Evolutionary conservation across 2,797 vertebrate species (phyloP), one percentile per base, ranked within the genome.

Genomic region (Triplophysa yarkandensis): DNA sequence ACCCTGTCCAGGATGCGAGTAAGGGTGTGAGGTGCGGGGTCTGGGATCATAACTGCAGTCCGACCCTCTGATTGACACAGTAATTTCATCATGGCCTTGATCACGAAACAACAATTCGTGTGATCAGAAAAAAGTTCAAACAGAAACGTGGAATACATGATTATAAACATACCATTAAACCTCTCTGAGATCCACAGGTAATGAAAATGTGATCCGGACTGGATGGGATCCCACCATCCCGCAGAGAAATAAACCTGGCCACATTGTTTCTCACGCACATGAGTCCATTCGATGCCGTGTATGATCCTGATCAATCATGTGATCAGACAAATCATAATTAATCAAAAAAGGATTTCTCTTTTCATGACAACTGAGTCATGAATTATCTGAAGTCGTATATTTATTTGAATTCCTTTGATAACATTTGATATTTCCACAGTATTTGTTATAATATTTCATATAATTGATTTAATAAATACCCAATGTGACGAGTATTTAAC

Each of bases 211-310:
- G 76, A 13, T 80, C 44, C 2, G 81, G 50, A 43, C 74, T 3
- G 0, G 86, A 83, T 2, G 81, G 78, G 55, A 88, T 77, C 7
- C 90, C 90, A 0, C 34, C 75, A 1, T 92, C 92, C 65, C 90
- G 84, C 50, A 68, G 68, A 1, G 64, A 81, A 81, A 91, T 85
- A 46, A 86, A 92, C 34, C 88, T 76, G 0, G 87, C 79, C 3
- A 91, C 82, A 43, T 74, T 85, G 65, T 61, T 74, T 21, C 55
- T 80, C 67, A 91, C 50, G 1, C 75, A 48, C 21, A 0, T 30
- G 1, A 88, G 6, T 2, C 90, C 90, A 30, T 82, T 77, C 0
- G 83, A 78, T 0, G 39, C 71, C 0, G 84, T 63, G 16, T 91
- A 92, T 13, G 89, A 88, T 30, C 90, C 90, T 91, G 19, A 27